Evolutionary conservation across 2,888 invertebrate genomes (phyloP).

Genomic region (Campoletis raptor): DNA sequence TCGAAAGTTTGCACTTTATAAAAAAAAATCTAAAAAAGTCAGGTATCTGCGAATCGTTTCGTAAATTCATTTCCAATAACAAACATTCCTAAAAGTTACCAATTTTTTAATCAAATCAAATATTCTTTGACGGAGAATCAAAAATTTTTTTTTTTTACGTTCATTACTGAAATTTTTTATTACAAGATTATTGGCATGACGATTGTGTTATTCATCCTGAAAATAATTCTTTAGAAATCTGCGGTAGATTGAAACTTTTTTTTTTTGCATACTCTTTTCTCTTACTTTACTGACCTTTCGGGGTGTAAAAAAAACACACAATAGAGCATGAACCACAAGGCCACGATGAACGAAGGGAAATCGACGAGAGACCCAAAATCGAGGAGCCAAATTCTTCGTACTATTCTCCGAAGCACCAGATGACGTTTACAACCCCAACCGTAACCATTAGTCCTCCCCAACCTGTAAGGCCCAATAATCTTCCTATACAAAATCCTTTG

Average conservation of each 20-base stretch:
- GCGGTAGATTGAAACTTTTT: not conserved
- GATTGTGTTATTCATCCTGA: not conserved
- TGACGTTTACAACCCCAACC: slow-evolving; percentile 65
- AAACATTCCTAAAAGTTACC: not conserved
- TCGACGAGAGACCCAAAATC: slow-evolving; percentile 59
- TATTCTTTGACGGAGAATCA: not conserved
- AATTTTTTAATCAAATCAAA: not conserved
- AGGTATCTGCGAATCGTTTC: too few species aligned
- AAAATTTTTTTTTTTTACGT: not conserved
- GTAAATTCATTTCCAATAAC: too few species aligned
- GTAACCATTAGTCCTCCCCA: slow-evolving; percentile 75
- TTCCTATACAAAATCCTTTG: slow-evolving; percentile 73
- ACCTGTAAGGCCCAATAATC: slow-evolving; percentile 73
- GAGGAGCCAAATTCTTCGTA: slow-evolving; percentile 69
- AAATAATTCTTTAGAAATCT: not conserved
- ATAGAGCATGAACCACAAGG: slow-evolving; percentile 73
- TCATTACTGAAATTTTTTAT: not conserved
- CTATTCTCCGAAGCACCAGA: slow-evolving; percentile 62
- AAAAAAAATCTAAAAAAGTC: not conserved
- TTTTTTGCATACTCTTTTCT: slow-evolving; percentile 18
- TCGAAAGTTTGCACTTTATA: not conserved
- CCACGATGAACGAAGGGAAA: slow-evolving; percentile 67
- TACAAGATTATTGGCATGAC: not conserved
- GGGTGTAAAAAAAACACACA: slow-evolving; percentile 36
- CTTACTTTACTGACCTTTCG: slow-evolving; percentile 27